Evolutionary conservation across 2,797 vertebrate species (phyloP), one percentile per base, ranked within the genome.

Genomic region (Parambassis ranga): DNA sequence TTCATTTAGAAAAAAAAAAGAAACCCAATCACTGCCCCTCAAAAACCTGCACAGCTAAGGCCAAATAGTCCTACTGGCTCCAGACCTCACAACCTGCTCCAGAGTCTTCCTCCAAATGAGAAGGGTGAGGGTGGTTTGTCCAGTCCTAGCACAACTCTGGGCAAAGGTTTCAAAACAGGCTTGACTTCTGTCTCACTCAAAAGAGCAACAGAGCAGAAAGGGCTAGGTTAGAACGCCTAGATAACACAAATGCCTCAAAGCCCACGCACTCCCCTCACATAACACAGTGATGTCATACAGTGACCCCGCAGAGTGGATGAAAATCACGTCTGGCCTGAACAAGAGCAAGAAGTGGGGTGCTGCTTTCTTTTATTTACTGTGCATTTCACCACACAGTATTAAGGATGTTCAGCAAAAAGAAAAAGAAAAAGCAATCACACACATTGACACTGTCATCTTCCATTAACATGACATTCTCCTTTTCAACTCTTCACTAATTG

Each of bases 401-500:
- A 81, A 75, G 43, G 50, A 65, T 48, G 49, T n/a, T n/a, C n/a
- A n/a, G n/a, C n/a, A n/a, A n/a, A n/a, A n/a, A n/a, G 75, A 68
- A 84, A 70, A 53, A 78, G 61, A 52, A 83, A 81, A 44, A 36
- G 67, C 68, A 66, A 53, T 57, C 43, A 66, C 53, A 66, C 53
- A 74, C 68, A 68, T n/a, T 30, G 14, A 84, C 66, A 69, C 31
- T 50, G 18, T 28, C 42, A 50, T 77, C 67, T 62, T 85, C 86
- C 87, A 87, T 90, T 87, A 89, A 83, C 76, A 82, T 82, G 81
- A 83, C 65, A 6, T 48, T 85, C 72, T 80, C 75, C 69, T 81
- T 83, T 82, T 87, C 63, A 79, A 82, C 59, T 65, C 68, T 71
- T 71, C 33, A 52, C 79, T 81, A 65, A 78, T 85, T 78, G 59